These are phyloP conservation scores for Caenorhabditis imperialis DNA, from an alignment of 2,888 invertebrate species.

Conservation along the genomic window DNA sequence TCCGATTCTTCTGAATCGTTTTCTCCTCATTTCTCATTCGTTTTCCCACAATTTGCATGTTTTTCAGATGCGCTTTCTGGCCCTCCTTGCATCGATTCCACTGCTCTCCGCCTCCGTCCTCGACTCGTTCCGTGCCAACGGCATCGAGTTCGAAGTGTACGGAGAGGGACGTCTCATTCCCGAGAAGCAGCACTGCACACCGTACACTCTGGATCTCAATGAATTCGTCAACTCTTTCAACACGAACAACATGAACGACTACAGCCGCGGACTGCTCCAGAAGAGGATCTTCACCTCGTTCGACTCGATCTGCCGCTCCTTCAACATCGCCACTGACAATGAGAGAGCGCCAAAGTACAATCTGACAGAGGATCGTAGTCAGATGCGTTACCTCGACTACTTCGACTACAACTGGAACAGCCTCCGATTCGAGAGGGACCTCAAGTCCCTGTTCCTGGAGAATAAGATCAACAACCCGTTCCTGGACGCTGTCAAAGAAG, in stretches of 20 bases:
- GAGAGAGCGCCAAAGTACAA: constrained; percentile 29
- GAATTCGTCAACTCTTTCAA: constrained; percentile 55
- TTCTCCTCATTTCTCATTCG: constrained; percentile 8
- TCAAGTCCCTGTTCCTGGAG: constrained; percentile 61
- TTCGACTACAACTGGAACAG: constrained; percentile 61
- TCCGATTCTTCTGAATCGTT: constrained; percentile 1
- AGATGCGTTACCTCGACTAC: constrained; percentile 59
- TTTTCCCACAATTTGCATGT: neutral
- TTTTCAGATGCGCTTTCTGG: constrained; percentile 36
- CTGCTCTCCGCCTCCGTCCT: constrained; percentile 33
- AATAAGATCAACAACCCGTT: constrained; percentile 60
- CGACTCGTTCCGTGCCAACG: constrained; percentile 57
- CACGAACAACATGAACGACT: constrained; percentile 59
- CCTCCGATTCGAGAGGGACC: constrained; percentile 60
- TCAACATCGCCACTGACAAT: constrained; percentile 36
- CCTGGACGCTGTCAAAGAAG: constrained; percentile 43
- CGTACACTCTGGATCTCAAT: constrained; percentile 59
- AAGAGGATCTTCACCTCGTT: constrained; percentile 54
- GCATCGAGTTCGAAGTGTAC: constrained; percentile 61
- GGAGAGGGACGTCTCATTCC: constrained; percentile 60
- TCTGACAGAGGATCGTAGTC: constrained; percentile 24
- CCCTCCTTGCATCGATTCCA: neutral
- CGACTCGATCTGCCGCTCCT: constrained; percentile 54
- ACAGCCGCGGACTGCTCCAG: constrained; percentile 54
- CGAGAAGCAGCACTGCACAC: constrained; percentile 53